phyloP scores from a whole-genome alignment of 2,888 invertebrate genomes.

The Cheilosia variabilis region DNA sequence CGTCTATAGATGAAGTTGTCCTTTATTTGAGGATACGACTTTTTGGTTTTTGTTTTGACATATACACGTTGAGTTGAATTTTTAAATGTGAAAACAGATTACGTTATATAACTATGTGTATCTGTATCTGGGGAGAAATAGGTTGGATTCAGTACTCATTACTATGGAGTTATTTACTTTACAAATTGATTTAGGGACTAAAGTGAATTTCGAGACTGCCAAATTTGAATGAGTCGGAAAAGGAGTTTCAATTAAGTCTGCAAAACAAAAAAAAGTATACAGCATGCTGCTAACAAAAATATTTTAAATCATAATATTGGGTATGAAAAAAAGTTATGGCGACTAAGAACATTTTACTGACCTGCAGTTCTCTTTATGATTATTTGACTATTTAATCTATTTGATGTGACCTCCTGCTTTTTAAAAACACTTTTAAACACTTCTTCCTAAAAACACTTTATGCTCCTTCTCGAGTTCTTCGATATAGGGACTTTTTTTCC shows the following conservation, averaged over 20 bases:
- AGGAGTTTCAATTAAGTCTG: not conserved
- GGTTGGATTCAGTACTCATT: not conserved
- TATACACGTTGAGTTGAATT: constrained; percentile 16
- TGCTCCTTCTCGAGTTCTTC: too few relatives aligned
- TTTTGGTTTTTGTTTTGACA: constrained; percentile 31
- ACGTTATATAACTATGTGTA: not conserved
- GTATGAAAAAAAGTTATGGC: not conserved
- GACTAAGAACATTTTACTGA: too few relatives aligned
- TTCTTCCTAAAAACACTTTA: too few relatives aligned
- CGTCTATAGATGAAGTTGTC: too few relatives aligned
- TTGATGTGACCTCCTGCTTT: too few relatives aligned
- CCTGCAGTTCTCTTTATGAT: too few relatives aligned
- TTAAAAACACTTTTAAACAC: too few relatives aligned
- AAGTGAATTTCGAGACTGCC: constrained; percentile 1
- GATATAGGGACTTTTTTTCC: too few relatives aligned
- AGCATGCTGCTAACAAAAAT: too few relatives aligned
- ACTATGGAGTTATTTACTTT: constrained; percentile 36
- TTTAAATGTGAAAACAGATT: not conserved
- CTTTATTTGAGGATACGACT: constrained; percentile 6
- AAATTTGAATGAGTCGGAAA: constrained; percentile 1
- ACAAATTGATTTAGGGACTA: constrained; percentile 27
- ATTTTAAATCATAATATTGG: too few relatives aligned
- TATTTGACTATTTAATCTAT: too few relatives aligned
- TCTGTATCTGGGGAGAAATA: not conserved
- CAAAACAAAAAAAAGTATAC: too few relatives aligned